phyloP scores from a whole-genome alignment of 2,113 vertebrate genomes.

The Cranoglanis bouderius region DNA sequence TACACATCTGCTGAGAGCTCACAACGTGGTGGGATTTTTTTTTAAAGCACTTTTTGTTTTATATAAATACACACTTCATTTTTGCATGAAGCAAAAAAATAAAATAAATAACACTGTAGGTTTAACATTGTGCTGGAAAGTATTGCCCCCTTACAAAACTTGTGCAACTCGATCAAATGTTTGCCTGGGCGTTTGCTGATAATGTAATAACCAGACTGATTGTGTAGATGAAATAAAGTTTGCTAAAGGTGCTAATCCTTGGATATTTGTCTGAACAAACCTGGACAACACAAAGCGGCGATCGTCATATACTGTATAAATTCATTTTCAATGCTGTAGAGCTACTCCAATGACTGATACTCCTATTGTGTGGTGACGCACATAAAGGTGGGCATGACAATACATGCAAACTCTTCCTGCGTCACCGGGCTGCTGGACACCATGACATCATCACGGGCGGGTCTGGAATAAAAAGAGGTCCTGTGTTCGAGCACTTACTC shows the following conservation, averaged over 20 bases:
- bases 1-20: not conserved
- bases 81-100: not conserved
- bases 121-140: not conserved
- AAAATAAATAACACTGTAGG: not conserved
- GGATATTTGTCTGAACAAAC: not conserved
- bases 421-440: not conserved
- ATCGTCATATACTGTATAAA: not conserved
- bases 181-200: not conserved
- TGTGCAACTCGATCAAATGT: not conserved
- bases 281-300: not conserved
- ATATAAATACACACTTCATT: not conserved
- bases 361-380: constrained; percentile 8
- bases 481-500: not conserved
- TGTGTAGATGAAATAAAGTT: constrained; percentile 1
- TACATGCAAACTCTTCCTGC: not conserved
- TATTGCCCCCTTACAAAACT: not conserved
- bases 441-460: not conserved
- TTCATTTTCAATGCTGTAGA: not conserved
- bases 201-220: not conserved
- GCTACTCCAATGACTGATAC: not conserved
- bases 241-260: not conserved
- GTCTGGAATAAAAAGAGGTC: not conserved
- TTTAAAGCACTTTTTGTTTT: not conserved
- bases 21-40: not conserved
- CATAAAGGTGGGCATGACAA: not conserved